Evolutionary conservation across 2,797 vertebrate genomes (phyloP).

Genomic region (Crocodylus rhombifer): DNA sequence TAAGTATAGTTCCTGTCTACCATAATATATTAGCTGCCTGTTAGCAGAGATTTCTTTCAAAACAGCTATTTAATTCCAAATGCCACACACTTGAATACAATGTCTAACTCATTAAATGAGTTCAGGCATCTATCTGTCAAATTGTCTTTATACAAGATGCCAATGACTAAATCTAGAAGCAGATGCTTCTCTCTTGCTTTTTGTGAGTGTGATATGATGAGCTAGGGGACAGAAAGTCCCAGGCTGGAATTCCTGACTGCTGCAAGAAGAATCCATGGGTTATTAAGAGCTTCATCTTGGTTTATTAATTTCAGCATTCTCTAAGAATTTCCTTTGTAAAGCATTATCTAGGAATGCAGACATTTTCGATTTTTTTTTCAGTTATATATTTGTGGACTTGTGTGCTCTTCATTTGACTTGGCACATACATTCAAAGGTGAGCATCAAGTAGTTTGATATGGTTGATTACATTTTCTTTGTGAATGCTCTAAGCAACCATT

Average conservation of each 20-base stretch:
- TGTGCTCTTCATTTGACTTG: not conserved
- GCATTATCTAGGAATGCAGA: not conserved
- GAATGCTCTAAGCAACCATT: not conserved
- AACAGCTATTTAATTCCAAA: conserved; percentile 44
- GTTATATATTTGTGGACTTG: not conserved
- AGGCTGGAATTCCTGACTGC: not conserved
- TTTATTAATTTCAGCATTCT: conserved; percentile 41
- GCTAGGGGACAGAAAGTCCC: conserved; percentile 39
- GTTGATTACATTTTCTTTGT: not conserved
- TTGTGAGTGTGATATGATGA: conserved; percentile 27
- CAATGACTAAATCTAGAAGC: conserved; percentile 36
- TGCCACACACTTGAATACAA: conserved; percentile 38
- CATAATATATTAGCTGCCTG: conserved; percentile 62
- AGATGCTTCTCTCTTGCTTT: conserved; percentile 11
- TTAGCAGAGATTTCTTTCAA: conserved; percentile 44
- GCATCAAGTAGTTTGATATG: not conserved
- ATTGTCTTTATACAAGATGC: conserved; percentile 19
- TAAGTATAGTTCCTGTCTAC: conserved; percentile 62
- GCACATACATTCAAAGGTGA: not conserved
- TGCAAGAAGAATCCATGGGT: not conserved
- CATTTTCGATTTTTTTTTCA: conserved; percentile 4
- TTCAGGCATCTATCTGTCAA: conserved; percentile 43
- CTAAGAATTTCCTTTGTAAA: conserved; percentile 17
- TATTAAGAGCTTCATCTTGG: conserved; percentile 13
- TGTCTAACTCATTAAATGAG: conserved; percentile 36